phyloP scores from a whole-genome alignment of 2,113 vertebrate genomes.

The Spermophilus dauricus region DNA sequence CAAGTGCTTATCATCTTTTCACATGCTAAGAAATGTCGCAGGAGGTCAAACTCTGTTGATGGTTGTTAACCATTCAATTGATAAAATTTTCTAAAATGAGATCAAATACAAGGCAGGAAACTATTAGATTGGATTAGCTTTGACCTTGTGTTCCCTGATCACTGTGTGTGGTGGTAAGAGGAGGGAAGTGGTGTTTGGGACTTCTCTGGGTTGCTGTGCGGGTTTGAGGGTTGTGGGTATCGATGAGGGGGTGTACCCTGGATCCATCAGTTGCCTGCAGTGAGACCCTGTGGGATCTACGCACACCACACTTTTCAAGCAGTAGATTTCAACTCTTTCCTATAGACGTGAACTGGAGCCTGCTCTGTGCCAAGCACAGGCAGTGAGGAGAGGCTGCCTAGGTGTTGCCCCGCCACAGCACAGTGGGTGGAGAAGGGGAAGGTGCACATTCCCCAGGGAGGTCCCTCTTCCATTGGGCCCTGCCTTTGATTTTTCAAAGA shows the following conservation, averaged over 20 bases:
- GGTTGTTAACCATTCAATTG: not conserved
- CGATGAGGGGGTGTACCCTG: rapidly evolving
- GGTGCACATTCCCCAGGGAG: not conserved
- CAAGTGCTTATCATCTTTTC: not conserved
- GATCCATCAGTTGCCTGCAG: no score
- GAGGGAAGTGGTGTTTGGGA: not conserved
- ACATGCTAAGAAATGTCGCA: not conserved
- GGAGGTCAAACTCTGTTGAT: not conserved
- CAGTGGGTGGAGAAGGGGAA: no score
- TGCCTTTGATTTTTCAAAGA: not conserved
- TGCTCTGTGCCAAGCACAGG: no score
- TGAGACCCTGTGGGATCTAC: not conserved
- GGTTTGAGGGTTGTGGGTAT: not conserved
- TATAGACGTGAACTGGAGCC: not conserved
- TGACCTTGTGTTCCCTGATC: not conserved
- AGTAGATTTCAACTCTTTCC: not conserved
- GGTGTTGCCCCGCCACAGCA: rapidly evolving
- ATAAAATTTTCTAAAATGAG: not conserved
- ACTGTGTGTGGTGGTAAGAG: not conserved
- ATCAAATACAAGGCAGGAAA: not conserved
- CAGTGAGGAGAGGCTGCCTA: no score
- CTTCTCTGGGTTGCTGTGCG: not conserved
- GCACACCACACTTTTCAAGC: no score
- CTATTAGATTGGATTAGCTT: not conserved
- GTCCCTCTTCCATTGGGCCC: not conserved